Base-by-base conservation (phyloP, 2,888 invertebrate species). In the Idaea biselata region DNA sequence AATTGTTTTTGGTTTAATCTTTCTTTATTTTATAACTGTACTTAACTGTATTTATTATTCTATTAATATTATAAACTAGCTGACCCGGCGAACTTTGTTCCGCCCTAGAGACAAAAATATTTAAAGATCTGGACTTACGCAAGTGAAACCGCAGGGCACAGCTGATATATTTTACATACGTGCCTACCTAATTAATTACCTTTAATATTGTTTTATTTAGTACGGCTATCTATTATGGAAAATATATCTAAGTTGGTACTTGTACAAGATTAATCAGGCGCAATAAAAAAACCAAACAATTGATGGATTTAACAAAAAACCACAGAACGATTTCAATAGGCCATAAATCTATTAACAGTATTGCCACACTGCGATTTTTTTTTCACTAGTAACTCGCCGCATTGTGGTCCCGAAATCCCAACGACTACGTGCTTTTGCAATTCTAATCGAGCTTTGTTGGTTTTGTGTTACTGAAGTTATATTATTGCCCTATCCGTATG, bases 401-500 rank as follows among this genome's bases (percentile, higher is more conserved):
- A 66, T 68, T 69, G 44, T 44, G 6, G 44, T 11, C 63, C 63
- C 68, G 70, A 69, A 74, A 65, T 59, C 63, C 59, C 32, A 58
- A 60, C 62, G 55, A 60, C 67, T 72, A 76, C 79, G 78, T 80
- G 79, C 71, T 74, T 65, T 67, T 67, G 74, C 76, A 78, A 76
- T 78, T 78, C 75, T 76, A 79, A 80, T 66, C 73, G 71, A 73
- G 77, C 75, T 79, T 73, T 71, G 72, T 69, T 63, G 65, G 59
- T 68, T 66, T 62, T 68, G 64, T 68, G 69, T 57, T 61, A 55
- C 44, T 1, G 11, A 44, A 44, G 44, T 44, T 44, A 7, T 44
- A 2, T 44, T 7, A 44, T 44, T 14, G 44, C 44, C 44, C 14
- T 14, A 44, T 14, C 44, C 14, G 14, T 14, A 44, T 8, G 44